Base-by-base conservation (phyloP, 2,113 vertebrate genomes). In the Cebidichthys violaceus region DNA sequence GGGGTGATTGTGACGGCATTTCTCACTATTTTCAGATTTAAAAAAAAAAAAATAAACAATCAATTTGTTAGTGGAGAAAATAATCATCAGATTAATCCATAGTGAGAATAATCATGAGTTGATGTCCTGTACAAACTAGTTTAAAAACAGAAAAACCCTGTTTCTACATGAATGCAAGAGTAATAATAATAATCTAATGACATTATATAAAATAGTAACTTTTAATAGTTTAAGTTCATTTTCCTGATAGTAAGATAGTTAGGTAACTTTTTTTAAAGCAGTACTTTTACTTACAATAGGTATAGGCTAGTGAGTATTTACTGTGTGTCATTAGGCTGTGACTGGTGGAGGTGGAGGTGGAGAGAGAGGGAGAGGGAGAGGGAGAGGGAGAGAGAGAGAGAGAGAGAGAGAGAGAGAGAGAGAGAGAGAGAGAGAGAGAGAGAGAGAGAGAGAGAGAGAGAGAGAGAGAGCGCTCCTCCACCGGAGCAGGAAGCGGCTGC, bases 401-500 rank as follows among this genome's bases (percentile, higher is more conserved):
- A 33, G 33, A 33, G 4, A 33, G 33, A 33, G 33, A 33, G 33
- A 31, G 2, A 3, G 31, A 31, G 31, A 33, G 33, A 33, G 33
- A 33, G 4, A 33, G 5, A 33, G 31, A 33, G 31, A 33, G 31
- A 33, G 31, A 33, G 31, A 33, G 31, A 33, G 31, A 50, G 45
- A 47, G 45, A 47, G 45, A 15, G 45, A 18, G 45, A 50, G 45
- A 47, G 47, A 84, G 74, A 10, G n/a, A 55, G 54, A 14, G 60
- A 37, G 60, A 18, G 86, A 67, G 86, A 65, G 70, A 79, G 89
- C 66, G 86, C 70, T 82, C 82, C 75, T 86, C 65, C 72, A 43
- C 82, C 88, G 77, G 89, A 90, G 88, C 92, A 92, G 91, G 92
- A 92, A 91, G 88, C 89, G 45, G 88, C 85, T 73, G 69, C 85